These are phyloP conservation scores for Leistus spinibarbis DNA, from an alignment of 2,888 invertebrate genomes.

Conservation along the genomic window DNA sequence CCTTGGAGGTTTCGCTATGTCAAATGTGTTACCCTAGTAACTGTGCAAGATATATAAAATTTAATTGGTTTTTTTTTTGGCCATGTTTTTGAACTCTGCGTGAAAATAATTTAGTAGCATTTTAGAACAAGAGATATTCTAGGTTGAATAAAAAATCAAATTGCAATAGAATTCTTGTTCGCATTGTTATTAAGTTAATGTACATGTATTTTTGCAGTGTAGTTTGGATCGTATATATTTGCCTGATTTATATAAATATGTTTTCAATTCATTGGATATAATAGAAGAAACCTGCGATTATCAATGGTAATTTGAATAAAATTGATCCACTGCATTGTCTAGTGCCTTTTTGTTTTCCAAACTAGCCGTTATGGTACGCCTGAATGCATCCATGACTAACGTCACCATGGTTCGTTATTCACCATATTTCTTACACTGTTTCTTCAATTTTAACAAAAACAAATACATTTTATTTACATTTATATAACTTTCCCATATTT, in stretches of 20 bases:
- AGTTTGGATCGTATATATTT: background rate
- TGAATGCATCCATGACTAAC: constrained; percentile 20
- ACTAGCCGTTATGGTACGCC: constrained; percentile 13
- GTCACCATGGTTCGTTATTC: constrained; percentile 23
- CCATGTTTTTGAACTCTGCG: too few relatives aligned
- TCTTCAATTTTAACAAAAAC: background rate
- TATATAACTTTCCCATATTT: too few relatives aligned
- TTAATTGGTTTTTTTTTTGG: too few relatives aligned
- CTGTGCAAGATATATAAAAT: too few relatives aligned
- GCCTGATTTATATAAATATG: background rate
- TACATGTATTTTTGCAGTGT: too few relatives aligned
- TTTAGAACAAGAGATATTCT: too few relatives aligned
- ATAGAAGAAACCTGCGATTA: constrained; percentile 20
- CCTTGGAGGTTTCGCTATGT: constrained; percentile 23
- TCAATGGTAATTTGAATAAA: constrained; percentile 29
- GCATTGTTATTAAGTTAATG: too few relatives aligned
- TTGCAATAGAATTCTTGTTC: too few relatives aligned
- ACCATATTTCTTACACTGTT: constrained; percentile 18
- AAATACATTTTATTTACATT: background rate
- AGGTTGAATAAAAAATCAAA: too few relatives aligned
- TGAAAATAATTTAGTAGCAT: too few relatives aligned
- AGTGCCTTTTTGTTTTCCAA: background rate
- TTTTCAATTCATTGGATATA: background rate
- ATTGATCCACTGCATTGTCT: constrained; percentile 19
- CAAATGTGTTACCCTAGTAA: constrained; percentile 5